Percentiles rank a stretch among this genome's conserved stretches.
phyloP scores from a whole-genome alignment of 2,113 vertebrate genomes.

The Heloderma charlesbogerti region DNA sequence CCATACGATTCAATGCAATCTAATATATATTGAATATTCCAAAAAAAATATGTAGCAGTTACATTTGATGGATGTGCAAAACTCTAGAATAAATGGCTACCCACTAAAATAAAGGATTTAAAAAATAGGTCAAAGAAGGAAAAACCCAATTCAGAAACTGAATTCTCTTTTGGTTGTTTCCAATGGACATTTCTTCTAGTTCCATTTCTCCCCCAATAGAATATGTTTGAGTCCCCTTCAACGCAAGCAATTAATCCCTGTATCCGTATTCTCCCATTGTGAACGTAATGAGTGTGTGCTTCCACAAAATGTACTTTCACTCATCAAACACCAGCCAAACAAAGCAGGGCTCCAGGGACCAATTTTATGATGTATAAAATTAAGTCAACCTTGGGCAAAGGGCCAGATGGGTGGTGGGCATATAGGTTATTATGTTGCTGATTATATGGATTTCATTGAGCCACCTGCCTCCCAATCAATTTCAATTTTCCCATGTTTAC shows the following conservation, averaged over 20 bases:
- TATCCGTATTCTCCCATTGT: not conserved
- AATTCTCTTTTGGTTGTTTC: not conserved
- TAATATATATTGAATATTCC: not conserved
- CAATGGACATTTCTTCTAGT: not conserved
- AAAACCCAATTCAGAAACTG: not conserved
- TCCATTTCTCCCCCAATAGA: not conserved
- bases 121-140: not conserved
- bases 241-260: not conserved
- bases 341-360: not conserved
- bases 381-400: constrained; percentile 9
- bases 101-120: not conserved
- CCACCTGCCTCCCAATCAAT: constrained; percentile 23
- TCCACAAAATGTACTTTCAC: constrained; percentile 6
- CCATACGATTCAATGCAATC: not conserved
- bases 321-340: constrained; percentile 4
- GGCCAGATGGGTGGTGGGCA: constrained; percentile 16
- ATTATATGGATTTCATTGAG: not conserved
- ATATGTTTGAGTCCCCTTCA: not conserved
- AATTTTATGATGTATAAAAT: constrained; percentile 13
- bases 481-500: constrained; percentile 2
- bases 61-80: not conserved
- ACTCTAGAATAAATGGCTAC: not conserved
- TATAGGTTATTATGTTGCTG: constrained; percentile 3
- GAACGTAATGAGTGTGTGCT: not conserved
- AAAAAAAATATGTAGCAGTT: not conserved